Evolutionary conservation across 2,113 vertebrate species (phyloP).

Genomic region (Lophius piscatorius): DNA sequence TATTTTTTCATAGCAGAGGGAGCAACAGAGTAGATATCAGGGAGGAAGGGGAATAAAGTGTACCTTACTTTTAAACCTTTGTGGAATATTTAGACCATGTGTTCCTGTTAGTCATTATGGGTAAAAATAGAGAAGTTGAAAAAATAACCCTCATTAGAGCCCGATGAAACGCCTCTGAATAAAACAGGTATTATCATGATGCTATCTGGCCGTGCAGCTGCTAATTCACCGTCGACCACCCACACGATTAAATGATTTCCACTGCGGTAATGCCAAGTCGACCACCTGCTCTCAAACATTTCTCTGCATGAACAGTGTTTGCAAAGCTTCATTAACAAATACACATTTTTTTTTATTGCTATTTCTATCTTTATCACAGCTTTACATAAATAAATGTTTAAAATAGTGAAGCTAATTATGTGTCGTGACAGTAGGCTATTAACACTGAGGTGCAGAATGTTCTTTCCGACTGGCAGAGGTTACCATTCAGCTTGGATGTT

Average conservation of each 20-base stretch:
- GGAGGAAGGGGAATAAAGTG: slow-evolving; percentile 13
- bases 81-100: slow-evolving; percentile 36
- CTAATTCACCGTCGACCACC: slow-evolving; percentile 47
- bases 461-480: too few species aligned
- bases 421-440: too few species aligned
- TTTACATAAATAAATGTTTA: too few species aligned
- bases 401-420: too few species aligned
- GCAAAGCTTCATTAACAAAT: background rate
- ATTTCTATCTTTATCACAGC: too few species aligned
- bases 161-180: slow-evolving; percentile 30
- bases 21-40: slow-evolving; percentile 7
- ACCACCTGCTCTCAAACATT: background rate
- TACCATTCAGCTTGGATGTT: too few species aligned
- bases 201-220: slow-evolving; percentile 20
- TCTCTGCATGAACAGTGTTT: background rate
- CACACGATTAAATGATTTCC: slow-evolving; percentile 43
- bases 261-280: slow-evolving; percentile 19
- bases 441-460: too few species aligned
- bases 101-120: background rate
- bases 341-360: too few species aligned
- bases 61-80: slow-evolving; percentile 45
- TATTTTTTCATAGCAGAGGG: slow-evolving; percentile 30
- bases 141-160: slow-evolving; percentile 6
- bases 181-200: slow-evolving; percentile 35
- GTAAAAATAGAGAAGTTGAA: background rate